Base-by-base conservation (phyloP, 1,140 invertebrate species). In the Drosophila kohkoa region DNA sequence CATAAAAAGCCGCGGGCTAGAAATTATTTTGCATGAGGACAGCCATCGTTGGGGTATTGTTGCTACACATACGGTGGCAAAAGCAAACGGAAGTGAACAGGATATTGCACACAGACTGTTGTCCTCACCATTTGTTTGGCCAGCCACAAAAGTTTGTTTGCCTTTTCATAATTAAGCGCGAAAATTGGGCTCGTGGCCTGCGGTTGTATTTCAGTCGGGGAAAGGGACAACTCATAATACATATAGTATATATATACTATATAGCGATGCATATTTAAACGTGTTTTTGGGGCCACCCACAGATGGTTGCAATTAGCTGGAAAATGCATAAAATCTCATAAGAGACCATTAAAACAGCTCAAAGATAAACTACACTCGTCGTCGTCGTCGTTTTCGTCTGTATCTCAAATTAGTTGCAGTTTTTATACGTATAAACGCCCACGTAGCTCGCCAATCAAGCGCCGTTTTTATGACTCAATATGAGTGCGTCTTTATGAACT, bases 381-480 rank as follows among this genome's bases (percentile, higher is more conserved):
- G 8, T 25, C 3, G 20, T 25, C 20, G 20, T 25, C 20, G 0
- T 25, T 4, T 25, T 25, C 20, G 52, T 58, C 54, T 72, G 73
- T 82, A 73, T 87, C 79, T 86, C 75, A 77, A 87, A 86, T 87
- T 87, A 87, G 82, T 75, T 87, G 80, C 83, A 87, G 73, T 83
- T 60, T 45, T 55, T 62, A 13, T 32, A 32, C 7, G 7, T 7
- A 32, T 20, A 48, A 15, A 55, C 79, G 76, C 83, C 83, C 83
- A 88, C 83, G 85, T 83, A 35, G 48, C 51, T 51, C 28, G 67
- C 80, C 80, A 88, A 88, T 88, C 83, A 88, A 83, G 83, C 77
- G 73, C 55, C 80, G 60, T 88, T 87, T 87, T 88, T 89, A 88
- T 89, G 83, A 65, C 83, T 88, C 83, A 88, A 88, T 88, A 89